Percentiles rank a stretch among this genome's conserved stretches.
Conservation (phyloP, 1,140 invertebrate species). For the Araneus ventricosus region DNA sequence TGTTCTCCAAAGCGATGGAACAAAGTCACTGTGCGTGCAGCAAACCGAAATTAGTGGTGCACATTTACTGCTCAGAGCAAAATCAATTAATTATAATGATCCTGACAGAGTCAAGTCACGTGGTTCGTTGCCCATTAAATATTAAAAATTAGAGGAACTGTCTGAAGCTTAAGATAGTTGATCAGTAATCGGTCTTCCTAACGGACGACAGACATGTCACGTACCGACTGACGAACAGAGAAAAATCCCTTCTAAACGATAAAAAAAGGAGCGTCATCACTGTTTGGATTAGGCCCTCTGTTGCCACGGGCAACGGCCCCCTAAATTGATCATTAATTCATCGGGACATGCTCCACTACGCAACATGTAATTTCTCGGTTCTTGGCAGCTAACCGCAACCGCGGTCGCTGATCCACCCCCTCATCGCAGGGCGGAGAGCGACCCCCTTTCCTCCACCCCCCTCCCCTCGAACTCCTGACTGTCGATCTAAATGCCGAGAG, state of each 20-base stretch:
- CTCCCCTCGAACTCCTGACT: not conserved
- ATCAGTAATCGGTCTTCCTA: constrained; percentile 16
- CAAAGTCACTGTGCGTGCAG: not conserved
- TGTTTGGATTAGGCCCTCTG: constrained; percentile 67
- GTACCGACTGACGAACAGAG: constrained; percentile 22
- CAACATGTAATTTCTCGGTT: constrained; percentile 75
- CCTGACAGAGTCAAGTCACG: not conserved
- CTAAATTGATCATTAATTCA: constrained; percentile 75
- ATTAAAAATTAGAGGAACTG: constrained; percentile 46
- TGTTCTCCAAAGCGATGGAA: not conserved
- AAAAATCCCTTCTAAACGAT: constrained; percentile 11
- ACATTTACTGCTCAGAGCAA: not conserved
- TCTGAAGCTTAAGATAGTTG: not conserved
- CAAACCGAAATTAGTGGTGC: not conserved
- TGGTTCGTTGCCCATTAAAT: constrained; percentile 25
- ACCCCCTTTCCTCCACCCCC: not conserved
- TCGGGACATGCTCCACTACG: constrained; percentile 71
- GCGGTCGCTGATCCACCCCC: constrained; percentile 42
- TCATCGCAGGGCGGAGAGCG: not conserved
- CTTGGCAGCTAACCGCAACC: constrained; percentile 75
- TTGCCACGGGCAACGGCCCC: constrained; percentile 56
- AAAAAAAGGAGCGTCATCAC: constrained; percentile 60
- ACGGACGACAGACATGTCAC: constrained; percentile 49
- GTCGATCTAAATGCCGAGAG: constrained; percentile 10
- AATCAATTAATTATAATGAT: constrained; percentile 44